Conservation (phyloP, 2,113 vertebrate species). For the Psilopogon haemacephalus region DNA sequence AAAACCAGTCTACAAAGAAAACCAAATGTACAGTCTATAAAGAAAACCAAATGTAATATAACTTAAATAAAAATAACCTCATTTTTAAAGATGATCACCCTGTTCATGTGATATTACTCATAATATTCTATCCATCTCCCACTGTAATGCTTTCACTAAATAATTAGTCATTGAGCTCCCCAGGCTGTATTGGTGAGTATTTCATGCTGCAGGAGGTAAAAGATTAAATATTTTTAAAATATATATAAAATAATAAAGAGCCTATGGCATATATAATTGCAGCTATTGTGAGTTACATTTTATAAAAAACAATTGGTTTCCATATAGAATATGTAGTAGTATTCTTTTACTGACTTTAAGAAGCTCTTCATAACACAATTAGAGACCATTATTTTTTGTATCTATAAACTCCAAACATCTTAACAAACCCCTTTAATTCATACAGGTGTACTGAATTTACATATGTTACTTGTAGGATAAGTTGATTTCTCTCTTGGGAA, state of each 20-base stretch:
- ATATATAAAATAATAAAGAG: background rate
- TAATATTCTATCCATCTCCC: background rate
- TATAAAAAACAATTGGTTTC: background rate
- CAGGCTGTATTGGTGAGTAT: background rate
- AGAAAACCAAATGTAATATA: background rate
- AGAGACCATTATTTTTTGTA: background rate
- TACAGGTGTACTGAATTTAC: background rate
- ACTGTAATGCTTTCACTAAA: background rate
- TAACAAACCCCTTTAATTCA: background rate
- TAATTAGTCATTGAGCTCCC: background rate
- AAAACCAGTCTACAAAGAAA: background rate
- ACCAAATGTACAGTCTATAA: background rate
- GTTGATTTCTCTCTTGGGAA: background rate
- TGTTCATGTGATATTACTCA: background rate
- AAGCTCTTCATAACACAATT: constrained; percentile 19
- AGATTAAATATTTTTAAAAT: background rate
- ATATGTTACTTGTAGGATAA: background rate
- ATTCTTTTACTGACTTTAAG: background rate
- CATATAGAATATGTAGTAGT: background rate
- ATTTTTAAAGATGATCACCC: background rate
- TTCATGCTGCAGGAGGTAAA: background rate
- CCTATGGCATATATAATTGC: background rate
- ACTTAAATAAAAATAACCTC: constrained; percentile 12
- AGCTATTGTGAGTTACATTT: background rate
- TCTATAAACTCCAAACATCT: background rate